These are phyloP conservation scores for Ellobius talpinus DNA, from an alignment of 2,113 vertebrate species.

Conservation along the genomic window DNA sequence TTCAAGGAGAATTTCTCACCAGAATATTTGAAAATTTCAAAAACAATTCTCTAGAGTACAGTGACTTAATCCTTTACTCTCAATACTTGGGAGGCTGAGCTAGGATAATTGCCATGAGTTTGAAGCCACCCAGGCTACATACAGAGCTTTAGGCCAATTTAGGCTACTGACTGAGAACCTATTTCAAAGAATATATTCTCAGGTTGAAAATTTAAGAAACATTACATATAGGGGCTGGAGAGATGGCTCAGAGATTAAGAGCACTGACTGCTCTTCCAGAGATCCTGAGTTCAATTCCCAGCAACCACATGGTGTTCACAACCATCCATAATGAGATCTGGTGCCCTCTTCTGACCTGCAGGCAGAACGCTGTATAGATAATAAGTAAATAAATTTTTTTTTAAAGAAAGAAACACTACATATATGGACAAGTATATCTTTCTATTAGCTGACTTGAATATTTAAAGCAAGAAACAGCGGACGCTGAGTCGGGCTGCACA, in stretches of 20 bases:
- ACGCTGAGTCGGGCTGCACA: not conserved
- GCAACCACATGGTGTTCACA: too few relatives aligned
- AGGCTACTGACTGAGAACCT: not conserved
- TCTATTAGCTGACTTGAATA: not conserved
- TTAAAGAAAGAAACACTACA: not conserved
- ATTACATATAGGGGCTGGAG: not conserved
- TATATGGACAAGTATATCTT: not conserved
- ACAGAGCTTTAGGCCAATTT: not conserved
- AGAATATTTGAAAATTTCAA: not conserved
- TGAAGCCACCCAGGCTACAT: not conserved
- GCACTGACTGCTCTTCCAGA: too few relatives aligned
- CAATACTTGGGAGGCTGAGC: not conserved
- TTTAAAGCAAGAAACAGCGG: constrained; percentile 15
- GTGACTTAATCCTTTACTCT: not conserved
- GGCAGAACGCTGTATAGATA: too few relatives aligned
- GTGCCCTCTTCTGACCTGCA: too few relatives aligned
- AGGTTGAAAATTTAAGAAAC: not conserved
- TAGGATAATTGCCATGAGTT: not conserved
- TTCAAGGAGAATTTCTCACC: not conserved
- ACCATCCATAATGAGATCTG: too few relatives aligned
- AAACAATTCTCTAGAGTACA: not conserved
- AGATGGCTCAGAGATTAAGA: too few relatives aligned
- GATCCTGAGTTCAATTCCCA: too few relatives aligned
- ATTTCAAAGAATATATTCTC: not conserved
- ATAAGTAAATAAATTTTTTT: too few relatives aligned